These are phyloP conservation scores for Forbesichthys agassizii DNA, from an alignment of 2,113 vertebrate genomes.

Conservation along the genomic window DNA sequence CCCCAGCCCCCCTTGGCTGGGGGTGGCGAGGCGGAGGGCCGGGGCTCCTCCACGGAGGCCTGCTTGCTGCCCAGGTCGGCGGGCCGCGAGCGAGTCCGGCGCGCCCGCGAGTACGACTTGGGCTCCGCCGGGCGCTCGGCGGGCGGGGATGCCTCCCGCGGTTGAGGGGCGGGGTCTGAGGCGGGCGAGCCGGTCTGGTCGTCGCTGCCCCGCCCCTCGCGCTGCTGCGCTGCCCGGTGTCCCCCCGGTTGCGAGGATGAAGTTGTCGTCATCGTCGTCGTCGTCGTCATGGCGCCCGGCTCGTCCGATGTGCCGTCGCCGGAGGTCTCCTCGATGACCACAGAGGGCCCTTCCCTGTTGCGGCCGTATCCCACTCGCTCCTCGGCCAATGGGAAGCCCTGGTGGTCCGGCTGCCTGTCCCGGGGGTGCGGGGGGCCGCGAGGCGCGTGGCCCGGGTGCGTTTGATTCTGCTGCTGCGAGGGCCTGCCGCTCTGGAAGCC, in stretches of 20 bases:
- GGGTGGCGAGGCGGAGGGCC: constrained; percentile 23
- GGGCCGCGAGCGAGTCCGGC: constrained; percentile 89
- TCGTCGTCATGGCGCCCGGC: background rate
- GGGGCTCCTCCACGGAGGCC: constrained; percentile 79
- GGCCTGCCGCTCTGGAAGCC: constrained; percentile 59
- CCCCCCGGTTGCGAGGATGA: constrained; percentile 1
- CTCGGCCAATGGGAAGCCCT: background rate
- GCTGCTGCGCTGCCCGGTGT: constrained; percentile 47
- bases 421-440: constrained; percentile 35
- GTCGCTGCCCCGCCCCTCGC: constrained; percentile 11
- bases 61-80: constrained; percentile 88
- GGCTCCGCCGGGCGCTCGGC: constrained; percentile 88
- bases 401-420: constrained; percentile 32
- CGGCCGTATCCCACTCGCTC: constrained; percentile 45
- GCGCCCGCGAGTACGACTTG: constrained; percentile 92
- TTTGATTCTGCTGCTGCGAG: constrained; percentile 23
- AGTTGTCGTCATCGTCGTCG: constrained; percentile 12
- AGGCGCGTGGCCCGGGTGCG: constrained; percentile 21
- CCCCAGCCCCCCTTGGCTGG: constrained; percentile 67
- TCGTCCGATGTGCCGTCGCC: constrained; percentile 47
- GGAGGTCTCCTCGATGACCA: constrained; percentile 51
- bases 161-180: constrained; percentile 29
- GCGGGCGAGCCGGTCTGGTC: constrained; percentile 38
- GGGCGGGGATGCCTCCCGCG: constrained; percentile 62
- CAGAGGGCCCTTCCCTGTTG: constrained; percentile 29